Percentiles rank a stretch among this genome's conserved stretches.
phyloP scores from a whole-genome alignment of 2,113 vertebrate species.

The Corythornis cristatus region DNA sequence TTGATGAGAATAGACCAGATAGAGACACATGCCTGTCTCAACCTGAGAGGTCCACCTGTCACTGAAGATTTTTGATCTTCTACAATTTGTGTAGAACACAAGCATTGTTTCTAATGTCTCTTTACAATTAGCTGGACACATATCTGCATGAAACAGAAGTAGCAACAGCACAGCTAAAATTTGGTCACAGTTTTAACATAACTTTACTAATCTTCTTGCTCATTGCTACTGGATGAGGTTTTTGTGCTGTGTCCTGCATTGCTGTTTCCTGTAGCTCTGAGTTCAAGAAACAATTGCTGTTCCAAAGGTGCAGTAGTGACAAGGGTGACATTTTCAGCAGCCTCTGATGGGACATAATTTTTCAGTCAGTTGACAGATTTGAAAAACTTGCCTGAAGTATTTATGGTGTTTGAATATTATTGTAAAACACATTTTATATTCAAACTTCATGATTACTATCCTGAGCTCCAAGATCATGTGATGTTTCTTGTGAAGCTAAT shows the following conservation, averaged over 20 bases:
- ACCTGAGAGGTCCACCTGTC: background rate
- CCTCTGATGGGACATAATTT: background rate
- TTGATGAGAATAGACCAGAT: background rate
- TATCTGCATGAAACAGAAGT: background rate
- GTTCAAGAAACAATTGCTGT: background rate
- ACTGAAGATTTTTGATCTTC: background rate
- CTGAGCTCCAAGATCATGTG: background rate
- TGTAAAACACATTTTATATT: conserved; percentile 26
- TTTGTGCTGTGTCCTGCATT: background rate
- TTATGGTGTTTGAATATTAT: conserved; percentile 48
- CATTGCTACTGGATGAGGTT: background rate
- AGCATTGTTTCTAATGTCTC: background rate
- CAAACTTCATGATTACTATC: background rate
- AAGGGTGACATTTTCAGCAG: background rate
- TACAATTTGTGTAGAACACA: background rate
- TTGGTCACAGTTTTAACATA: background rate
- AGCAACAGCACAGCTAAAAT: background rate
- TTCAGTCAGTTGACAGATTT: conserved; percentile 6
- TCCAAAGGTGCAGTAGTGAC: background rate
- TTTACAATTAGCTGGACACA: background rate
- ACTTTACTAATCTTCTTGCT: background rate
- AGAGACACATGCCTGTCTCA: background rate
- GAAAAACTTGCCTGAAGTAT: conserved; percentile 18
- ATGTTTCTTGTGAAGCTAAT: conserved; percentile 22
- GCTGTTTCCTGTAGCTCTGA: background rate